Conservation (phyloP, 2,888 invertebrate species). For the Drosophila lacicola region DNA sequence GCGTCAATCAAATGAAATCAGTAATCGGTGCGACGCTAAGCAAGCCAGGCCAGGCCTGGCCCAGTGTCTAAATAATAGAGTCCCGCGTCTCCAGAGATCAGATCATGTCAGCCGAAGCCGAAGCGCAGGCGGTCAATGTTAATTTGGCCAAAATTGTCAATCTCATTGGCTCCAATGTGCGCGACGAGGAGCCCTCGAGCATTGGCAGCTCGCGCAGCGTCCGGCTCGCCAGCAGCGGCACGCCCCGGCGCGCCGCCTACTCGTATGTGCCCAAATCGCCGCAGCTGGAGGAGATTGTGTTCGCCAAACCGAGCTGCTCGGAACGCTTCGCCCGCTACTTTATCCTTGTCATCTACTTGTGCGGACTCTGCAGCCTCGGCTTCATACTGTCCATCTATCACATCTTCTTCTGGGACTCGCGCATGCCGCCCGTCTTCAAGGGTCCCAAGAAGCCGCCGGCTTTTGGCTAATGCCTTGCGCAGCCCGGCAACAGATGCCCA, state of each 20-base stretch:
- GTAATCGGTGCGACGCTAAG: slow-evolving; percentile 56
- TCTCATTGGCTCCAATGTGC: slow-evolving; percentile 71
- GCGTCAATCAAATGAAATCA: slow-evolving; percentile 66
- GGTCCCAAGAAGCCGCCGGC: slow-evolving; percentile 74
- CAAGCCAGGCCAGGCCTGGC: slow-evolving; percentile 27
- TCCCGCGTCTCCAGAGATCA: not conserved
- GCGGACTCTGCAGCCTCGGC: slow-evolving; percentile 82
- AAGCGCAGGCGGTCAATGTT: slow-evolving; percentile 13
- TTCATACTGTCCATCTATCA: slow-evolving; percentile 84
- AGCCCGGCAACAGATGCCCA: not conserved
- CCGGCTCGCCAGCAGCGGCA: slow-evolving; percentile 63
- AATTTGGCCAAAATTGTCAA: slow-evolving; percentile 75
- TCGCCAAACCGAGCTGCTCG: slow-evolving; percentile 75
- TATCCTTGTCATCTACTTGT: slow-evolving; percentile 81
- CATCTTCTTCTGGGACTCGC: slow-evolving; percentile 84
- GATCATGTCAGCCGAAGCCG: slow-evolving; percentile 34
- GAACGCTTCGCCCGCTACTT: slow-evolving; percentile 82
- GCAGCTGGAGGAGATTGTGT: slow-evolving; percentile 73
- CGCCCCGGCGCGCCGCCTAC: slow-evolving; percentile 51
- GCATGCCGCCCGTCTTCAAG: slow-evolving; percentile 84
- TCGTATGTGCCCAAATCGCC: slow-evolving; percentile 72
- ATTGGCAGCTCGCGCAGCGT: slow-evolving; percentile 34
- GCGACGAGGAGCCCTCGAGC: slow-evolving; percentile 21
- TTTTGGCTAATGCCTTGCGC: slow-evolving; percentile 52
- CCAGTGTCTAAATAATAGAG: not conserved